Base-by-base conservation (phyloP, 1,140 invertebrate genomes). In the Pseudoatta argentina region DNA sequence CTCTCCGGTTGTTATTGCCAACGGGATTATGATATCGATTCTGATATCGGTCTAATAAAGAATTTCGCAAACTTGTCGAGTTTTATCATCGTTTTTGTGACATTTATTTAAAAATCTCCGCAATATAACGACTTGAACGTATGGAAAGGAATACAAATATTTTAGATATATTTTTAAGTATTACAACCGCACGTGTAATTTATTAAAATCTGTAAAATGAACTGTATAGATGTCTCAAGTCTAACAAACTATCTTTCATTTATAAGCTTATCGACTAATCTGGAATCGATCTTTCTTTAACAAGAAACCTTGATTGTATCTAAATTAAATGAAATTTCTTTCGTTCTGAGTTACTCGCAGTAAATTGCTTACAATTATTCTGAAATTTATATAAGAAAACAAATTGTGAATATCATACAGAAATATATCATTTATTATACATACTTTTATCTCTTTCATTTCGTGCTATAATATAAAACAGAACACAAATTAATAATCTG, bases 1-100 rank as follows among this genome's bases (percentile, higher is more conserved):
- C 53, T 67, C 72, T 27, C 24, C 48, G 18, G 66, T 81, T 69
- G 77, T 69, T 63, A 71, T 55, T 81, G 48, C n/a, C 30, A 69
- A 39, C 48, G 30, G 48, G 64, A 78, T 78, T 78, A 18, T 51
- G 39, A 66, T 66, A 51, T 48, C n/a, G 21, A 16, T 51, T 24
- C 44, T 48, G 44, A 48, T 77, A 48, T 66, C 18, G 12, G 73
- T 57, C 0, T 21, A 39, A 34, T n/a, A 30, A 14, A 77, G 24
- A 64, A 21, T 77, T 44, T 77, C 21, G 39, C 18, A 30, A 66
- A n/a, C 44, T 78, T 30, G 16, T 51, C 24, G 44, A 78, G 24
- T 24, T 78, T 48, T 66, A 30, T 21, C 34, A 21, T 21, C 6
- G 18, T 48, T 75, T 51, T 34, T 27, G 39, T 44, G 3, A 66